Percentiles rank a stretch among this genome's conserved stretches.
Conservation (phyloP, 2,113 vertebrate species). For the Cyprinus carpio region DNA sequence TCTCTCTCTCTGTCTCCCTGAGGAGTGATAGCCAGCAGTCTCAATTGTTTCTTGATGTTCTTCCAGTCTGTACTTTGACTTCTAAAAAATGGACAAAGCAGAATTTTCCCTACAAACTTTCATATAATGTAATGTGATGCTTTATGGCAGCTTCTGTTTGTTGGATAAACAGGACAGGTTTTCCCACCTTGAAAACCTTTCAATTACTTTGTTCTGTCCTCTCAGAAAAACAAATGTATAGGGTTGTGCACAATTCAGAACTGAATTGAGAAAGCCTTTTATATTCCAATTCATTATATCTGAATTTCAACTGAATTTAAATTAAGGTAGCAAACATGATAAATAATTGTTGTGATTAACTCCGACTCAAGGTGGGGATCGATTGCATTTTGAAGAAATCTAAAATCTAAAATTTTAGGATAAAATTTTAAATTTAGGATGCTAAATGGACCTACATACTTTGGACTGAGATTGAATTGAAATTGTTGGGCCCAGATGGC, state of each 20-base stretch:
- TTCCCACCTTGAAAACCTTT: background rate
- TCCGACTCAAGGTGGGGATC: no score
- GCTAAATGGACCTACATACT: no score
- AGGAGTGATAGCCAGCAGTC: slow-evolving; percentile 49
- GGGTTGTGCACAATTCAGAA: background rate
- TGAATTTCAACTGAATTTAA: no score
- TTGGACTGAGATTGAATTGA: no score
- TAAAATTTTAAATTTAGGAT: no score
- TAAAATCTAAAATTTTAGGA: no score
- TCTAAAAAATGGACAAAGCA: slow-evolving; percentile 65
- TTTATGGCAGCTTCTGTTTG: background rate
- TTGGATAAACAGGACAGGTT: background rate
- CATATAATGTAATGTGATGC: background rate
- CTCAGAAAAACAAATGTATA: background rate
- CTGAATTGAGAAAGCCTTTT: background rate
- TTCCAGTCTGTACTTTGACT: slow-evolving; percentile 60
- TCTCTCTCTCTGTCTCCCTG: slow-evolving; percentile 47
- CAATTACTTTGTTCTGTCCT: background rate
- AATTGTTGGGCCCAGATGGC: no score
- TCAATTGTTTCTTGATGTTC: slow-evolving; percentile 69
- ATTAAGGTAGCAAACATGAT: no score
- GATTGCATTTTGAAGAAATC: no score
- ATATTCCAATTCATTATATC: background rate
- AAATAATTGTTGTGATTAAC: no score
- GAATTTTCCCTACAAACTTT: slow-evolving; percentile 41